Evolutionary conservation across 2,888 invertebrate genomes (phyloP).

Genomic region (Cabera pusaria): DNA sequence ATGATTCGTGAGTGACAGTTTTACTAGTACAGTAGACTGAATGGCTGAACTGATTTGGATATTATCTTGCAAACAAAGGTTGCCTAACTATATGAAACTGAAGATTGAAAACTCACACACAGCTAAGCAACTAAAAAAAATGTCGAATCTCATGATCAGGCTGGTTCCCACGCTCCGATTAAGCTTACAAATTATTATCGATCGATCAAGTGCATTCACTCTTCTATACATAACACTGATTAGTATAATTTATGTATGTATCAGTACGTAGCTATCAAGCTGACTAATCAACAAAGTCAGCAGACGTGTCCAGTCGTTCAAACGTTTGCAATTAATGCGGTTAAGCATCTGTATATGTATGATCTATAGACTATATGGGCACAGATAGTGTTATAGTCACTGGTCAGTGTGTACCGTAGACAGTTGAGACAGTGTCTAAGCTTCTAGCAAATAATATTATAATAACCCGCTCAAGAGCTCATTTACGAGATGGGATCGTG

Average conservation of each 20-base stretch:
- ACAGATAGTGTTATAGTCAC: slow-evolving; percentile 11
- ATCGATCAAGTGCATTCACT: slow-evolving; percentile 2
- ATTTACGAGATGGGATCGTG: no score
- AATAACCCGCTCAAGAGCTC: no score
- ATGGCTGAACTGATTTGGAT: no score
- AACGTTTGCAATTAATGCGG: slow-evolving; percentile 39
- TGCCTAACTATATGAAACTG: no score
- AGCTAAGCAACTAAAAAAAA: no score
- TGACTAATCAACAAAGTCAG: slow-evolving; percentile 22
- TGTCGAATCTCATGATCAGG: no score
- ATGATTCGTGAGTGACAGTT: no score
- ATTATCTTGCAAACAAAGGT: no score
- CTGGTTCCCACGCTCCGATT: no score
- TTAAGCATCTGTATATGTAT: slow-evolving; percentile 32
- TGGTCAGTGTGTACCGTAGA: slow-evolving; percentile 2
- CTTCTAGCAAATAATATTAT: slow-evolving; percentile 2
- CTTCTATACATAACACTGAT: slow-evolving; percentile 4
- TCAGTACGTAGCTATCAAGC: no score
- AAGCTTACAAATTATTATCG: background rate
- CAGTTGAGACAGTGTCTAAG: slow-evolving; percentile 11
- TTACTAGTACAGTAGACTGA: no score
- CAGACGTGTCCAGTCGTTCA: slow-evolving; percentile 30
- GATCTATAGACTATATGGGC: slow-evolving; percentile 18
- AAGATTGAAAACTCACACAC: no score
- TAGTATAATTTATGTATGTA: slow-evolving; percentile 6